A percentile compares a stretch with the other conserved stretches of the same genome.
Conservation (phyloP, 2,797 vertebrate species). For the Vipera ursinii region DNA sequence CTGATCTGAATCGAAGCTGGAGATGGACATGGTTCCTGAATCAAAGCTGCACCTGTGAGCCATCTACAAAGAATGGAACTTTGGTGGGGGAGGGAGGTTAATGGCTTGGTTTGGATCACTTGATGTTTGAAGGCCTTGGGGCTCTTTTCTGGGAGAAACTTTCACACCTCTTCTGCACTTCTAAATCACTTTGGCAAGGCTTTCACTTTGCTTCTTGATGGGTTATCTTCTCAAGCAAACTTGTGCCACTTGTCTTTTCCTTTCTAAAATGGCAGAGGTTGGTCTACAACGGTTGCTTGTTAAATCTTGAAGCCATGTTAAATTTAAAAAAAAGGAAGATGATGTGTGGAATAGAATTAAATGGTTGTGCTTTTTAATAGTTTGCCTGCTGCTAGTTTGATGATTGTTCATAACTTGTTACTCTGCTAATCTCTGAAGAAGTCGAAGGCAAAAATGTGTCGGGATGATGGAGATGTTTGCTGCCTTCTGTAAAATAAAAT, state of each 20-base stretch:
- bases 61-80: conserved; percentile 44
- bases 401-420: background rate
- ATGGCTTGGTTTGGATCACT: conserved; percentile 45
- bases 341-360: background rate
- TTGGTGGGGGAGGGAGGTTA: conserved; percentile 27
- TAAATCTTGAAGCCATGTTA: conserved; percentile 31
- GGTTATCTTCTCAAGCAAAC: conserved; percentile 21
- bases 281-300: conserved; percentile 13
- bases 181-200: background rate
- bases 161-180: background rate
- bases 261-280: conserved; percentile 15
- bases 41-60: conserved; percentile 33
- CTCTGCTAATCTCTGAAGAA: background rate
- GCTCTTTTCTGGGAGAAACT: background rate
- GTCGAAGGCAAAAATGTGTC: background rate
- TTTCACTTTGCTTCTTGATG: background rate
- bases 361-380: background rate
- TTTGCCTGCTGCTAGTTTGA: background rate
- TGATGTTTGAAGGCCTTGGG: background rate
- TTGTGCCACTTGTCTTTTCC: background rate
- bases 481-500: conserved; percentile 16
- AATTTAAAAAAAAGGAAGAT: conserved; percentile 16
- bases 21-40: conserved; percentile 13
- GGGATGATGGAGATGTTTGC: background rate
- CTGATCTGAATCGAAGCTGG: conserved; percentile 29